These are phyloP conservation scores for Argyresthia albistria DNA, from an alignment of 2,888 invertebrate genomes.

Conservation along the genomic window DNA sequence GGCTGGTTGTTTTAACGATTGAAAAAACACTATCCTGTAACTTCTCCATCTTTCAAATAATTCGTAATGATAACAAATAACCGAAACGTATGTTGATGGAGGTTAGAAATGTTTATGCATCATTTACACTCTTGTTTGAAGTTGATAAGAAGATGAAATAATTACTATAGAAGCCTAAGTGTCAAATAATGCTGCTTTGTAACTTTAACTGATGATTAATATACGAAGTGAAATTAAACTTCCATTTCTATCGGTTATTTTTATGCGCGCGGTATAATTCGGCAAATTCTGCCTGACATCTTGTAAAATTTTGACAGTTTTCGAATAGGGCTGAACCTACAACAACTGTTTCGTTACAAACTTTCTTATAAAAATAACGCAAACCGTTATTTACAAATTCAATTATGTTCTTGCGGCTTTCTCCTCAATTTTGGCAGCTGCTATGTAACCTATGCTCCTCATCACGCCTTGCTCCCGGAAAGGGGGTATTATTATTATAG, in stretches of 20 bases:
- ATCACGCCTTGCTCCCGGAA: no score
- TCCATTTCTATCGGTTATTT: neutral
- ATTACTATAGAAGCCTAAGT: neutral
- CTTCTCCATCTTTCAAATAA: conserved; percentile 42
- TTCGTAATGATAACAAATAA: neutral
- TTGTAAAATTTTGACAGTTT: neutral
- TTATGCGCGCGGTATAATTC: no score
- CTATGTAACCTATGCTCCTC: no score
- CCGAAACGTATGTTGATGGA: neutral
- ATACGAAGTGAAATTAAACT: neutral
- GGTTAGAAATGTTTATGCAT: neutral
- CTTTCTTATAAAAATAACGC: no score
- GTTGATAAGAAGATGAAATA: neutral
- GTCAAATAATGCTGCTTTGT: neutral
- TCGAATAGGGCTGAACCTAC: no score
- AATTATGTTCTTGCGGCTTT: no score
- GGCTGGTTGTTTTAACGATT: conserved; percentile 53
- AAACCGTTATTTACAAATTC: no score
- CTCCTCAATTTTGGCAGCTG: no score
- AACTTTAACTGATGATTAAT: neutral
- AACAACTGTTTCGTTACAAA: no score
- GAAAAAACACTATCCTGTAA: conserved; percentile 62
- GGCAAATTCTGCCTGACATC: neutral
- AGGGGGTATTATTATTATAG: no score
- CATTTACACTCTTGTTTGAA: neutral